Evolutionary conservation across 2,888 invertebrate species (phyloP).

Genomic region (Diplolepis rosae): DNA sequence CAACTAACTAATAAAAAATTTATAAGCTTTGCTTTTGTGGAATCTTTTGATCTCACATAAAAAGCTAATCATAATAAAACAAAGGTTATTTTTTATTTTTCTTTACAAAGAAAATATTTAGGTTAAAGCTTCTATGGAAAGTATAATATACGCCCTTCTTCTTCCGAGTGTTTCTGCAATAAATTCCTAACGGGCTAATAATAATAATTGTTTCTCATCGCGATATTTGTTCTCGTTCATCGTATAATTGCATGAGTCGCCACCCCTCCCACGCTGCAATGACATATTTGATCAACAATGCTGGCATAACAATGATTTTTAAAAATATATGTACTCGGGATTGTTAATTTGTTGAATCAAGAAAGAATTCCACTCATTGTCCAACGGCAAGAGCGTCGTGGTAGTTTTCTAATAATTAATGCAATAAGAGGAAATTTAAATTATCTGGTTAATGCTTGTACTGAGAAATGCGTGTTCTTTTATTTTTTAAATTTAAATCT

Average conservation of each 20-base stretch:
- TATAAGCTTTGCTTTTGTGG: too few relatives aligned
- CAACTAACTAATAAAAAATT: too few relatives aligned
- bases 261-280: background rate
- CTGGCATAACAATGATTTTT: constrained; percentile 53
- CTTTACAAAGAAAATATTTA: background rate
- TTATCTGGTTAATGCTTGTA: background rate
- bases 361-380: constrained; percentile 69
- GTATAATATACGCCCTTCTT: background rate
- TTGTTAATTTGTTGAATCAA: constrained; percentile 62
- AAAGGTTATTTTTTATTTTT: background rate
- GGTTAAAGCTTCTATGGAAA: background rate
- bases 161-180: background rate
- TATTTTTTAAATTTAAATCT: background rate
- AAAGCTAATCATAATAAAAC: too few relatives aligned
- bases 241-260: background rate
- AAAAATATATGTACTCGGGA: constrained; percentile 55
- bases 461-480: too few relatives aligned
- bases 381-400: constrained; percentile 50
- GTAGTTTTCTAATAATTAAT: constrained; percentile 41
- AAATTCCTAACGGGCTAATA: constrained; percentile 12
- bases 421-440: constrained; percentile 8
- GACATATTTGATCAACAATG: constrained; percentile 60
- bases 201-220: constrained; percentile 23
- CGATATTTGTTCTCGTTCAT: constrained; percentile 13
- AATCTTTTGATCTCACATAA: too few relatives aligned